Evolutionary conservation across 2,888 invertebrate species (phyloP), one percentile per base, ranked within the genome.

Genomic region (Carabus problematicus): DNA sequence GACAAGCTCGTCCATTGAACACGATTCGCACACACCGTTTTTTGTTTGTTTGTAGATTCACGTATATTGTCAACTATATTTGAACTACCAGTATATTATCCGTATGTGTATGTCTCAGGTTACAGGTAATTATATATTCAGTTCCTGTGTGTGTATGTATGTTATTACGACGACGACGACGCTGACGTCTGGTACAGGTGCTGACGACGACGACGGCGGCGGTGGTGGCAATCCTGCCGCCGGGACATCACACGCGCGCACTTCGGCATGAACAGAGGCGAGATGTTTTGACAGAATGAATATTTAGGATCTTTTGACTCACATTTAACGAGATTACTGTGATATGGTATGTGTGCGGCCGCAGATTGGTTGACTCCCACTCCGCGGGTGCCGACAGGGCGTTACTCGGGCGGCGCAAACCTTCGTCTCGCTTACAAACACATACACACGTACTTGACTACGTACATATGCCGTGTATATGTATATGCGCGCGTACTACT

Each of bases 331-430:
- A 79, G 80, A 80, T 79, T 78, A 79, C 79, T 78, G 77, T 78
- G 80, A 79, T 79, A 79, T 76, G 79, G 77, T 73, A 81, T 80
- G 79, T 82, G 81, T 80, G 81, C 80, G 76, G 76, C 75, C 72
- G 79, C 54, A 80, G 80, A 80, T 81, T 84, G 84, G 82, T 76
- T 81, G 81, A 82, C 81, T 84, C 83, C 79, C 82, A 80, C 81
- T 79, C 78, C 77, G 73, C 72, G 75, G 79, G 60, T 54, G 67
- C 49, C 54, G 60, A 67, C 67, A 67, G 80, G 81, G 81, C 81
- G 82, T 77, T 77, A 79, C 80, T 75, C 77, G 77, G 75, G 75
- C 76, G 75, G 74, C 71, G 19, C 62, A 52, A 39, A 80, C 82
- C 82, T 77, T 77, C 81, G 72, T 82, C 75, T 72, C 74, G 72